Conservation (phyloP, 2,113 vertebrate genomes). For the Ctenodactylus gundi region DNA sequence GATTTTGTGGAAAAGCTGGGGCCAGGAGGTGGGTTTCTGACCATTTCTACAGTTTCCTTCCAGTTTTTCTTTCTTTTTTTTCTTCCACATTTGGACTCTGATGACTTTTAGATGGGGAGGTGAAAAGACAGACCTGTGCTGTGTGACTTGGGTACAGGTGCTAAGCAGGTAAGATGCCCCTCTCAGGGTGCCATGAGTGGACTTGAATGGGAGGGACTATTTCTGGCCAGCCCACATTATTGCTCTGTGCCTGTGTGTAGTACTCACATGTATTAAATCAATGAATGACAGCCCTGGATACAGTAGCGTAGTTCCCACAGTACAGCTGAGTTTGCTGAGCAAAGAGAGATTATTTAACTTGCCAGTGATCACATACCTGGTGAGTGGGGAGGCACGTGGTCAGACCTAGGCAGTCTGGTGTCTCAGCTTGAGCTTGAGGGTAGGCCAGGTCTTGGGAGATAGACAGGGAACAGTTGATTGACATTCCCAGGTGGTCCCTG, state of each 20-base stretch:
- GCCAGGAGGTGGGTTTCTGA: not conserved
- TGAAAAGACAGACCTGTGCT: not conserved
- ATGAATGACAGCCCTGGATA: not conserved
- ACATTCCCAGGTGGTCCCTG: not conserved
- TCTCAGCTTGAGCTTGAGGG: not conserved
- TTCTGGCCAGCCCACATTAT: accelerated
- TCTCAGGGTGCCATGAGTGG: not conserved
- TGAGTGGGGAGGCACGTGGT: not conserved
- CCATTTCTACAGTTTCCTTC: not conserved
- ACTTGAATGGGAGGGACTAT: not conserved
- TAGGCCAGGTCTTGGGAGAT: not conserved
- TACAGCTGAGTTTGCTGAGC: not conserved
- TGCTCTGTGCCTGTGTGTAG: not conserved
- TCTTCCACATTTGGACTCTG: not conserved
- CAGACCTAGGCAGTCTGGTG: not conserved
- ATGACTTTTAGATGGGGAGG: not conserved
- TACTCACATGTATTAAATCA: not conserved
- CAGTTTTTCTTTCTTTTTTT: not conserved
- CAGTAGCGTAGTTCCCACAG: not conserved
- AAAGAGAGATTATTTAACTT: not conserved
- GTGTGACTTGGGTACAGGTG: not conserved
- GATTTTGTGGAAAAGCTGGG: not conserved
- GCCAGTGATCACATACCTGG: not conserved
- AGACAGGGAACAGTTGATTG: not conserved
- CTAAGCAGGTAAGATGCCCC: not conserved